phyloP scores from a whole-genome alignment of 2,888 invertebrate genomes.

The Catocala fraxini region DNA sequence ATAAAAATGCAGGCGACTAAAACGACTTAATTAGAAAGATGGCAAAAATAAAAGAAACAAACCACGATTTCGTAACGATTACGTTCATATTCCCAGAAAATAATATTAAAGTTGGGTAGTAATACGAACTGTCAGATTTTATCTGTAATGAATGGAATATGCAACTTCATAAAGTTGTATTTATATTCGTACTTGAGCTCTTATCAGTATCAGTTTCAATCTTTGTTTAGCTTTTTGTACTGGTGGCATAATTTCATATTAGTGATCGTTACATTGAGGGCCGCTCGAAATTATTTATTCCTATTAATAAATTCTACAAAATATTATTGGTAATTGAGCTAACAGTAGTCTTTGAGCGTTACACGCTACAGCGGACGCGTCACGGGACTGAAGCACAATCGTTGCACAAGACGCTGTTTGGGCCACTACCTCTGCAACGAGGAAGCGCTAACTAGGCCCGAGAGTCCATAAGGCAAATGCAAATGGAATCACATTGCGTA shows the following conservation, averaged over 20 bases:
- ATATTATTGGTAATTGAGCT: conserved; percentile 5
- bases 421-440: conserved; percentile 57
- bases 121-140: not conserved
- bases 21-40: conserved; percentile 19
- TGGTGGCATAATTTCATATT: not conserved
- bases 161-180: conserved; percentile 1
- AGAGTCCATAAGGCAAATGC: conserved; percentile 63
- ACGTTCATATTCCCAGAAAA: conserved; percentile 16
- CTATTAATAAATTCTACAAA: not conserved
- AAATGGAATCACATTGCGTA: conserved; percentile 70
- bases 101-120: not conserved
- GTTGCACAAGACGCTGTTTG: conserved; percentile 61
- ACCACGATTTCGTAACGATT: conserved; percentile 13
- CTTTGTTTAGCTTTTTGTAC: conserved; percentile 10
- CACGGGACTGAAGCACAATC: conserved; percentile 58
- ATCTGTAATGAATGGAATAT: conserved; percentile 4
- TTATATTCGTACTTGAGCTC: not conserved
- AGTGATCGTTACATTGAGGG: not conserved
- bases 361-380: conserved; percentile 47
- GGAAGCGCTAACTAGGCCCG: conserved; percentile 64
- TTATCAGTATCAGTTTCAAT: conserved; percentile 8
- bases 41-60: conserved; percentile 10
- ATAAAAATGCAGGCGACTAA: conserved; percentile 19
- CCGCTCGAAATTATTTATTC: not conserved
- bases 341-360: conserved; percentile 12